Percentiles rank a stretch among this genome's conserved stretches.
phyloP scores from a whole-genome alignment of 2,888 invertebrate species.

The Aethes cnicana region DNA sequence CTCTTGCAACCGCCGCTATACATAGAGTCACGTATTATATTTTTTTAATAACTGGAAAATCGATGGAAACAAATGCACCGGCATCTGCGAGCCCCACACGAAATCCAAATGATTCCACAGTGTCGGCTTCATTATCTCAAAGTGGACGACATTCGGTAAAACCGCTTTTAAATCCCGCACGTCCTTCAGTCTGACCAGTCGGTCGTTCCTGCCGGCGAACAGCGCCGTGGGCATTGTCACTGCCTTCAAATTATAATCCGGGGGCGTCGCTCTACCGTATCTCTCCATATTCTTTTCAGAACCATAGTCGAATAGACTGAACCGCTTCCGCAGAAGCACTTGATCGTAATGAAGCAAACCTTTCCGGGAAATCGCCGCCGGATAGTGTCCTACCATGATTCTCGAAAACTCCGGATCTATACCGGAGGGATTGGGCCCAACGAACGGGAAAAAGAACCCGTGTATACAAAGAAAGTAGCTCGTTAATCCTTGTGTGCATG shows the following conservation, averaged over 20 bases:
- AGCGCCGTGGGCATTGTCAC: conserved; percentile 45
- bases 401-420: conserved; percentile 37
- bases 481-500: background rate
- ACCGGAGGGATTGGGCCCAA: conserved; percentile 35
- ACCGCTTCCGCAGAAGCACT: conserved; percentile 37
- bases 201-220: conserved; percentile 46
- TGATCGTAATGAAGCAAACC: conserved; percentile 43
- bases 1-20: too few relatives aligned
- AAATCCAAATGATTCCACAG: conserved; percentile 49
- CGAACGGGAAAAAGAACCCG: background rate
- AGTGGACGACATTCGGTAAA: conserved; percentile 45
- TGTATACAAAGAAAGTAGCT: background rate
- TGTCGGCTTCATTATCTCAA: conserved; percentile 17
- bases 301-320: conserved; percentile 52
- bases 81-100: conserved; percentile 43
- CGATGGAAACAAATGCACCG: conserved; percentile 29
- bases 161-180: conserved; percentile 36
- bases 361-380: conserved; percentile 41
- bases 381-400: conserved; percentile 36
- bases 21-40: too few relatives aligned
- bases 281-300: conserved; percentile 39
- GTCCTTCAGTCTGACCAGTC: conserved; percentile 44
- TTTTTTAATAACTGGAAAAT: conserved; percentile 15
- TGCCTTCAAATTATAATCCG: conserved; percentile 47
- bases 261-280: conserved; percentile 44